A percentile compares a stretch with the other conserved stretches of the same genome.
phyloP scores from a whole-genome alignment of 1,140 invertebrate species.

The Argopecten irradians region DNA sequence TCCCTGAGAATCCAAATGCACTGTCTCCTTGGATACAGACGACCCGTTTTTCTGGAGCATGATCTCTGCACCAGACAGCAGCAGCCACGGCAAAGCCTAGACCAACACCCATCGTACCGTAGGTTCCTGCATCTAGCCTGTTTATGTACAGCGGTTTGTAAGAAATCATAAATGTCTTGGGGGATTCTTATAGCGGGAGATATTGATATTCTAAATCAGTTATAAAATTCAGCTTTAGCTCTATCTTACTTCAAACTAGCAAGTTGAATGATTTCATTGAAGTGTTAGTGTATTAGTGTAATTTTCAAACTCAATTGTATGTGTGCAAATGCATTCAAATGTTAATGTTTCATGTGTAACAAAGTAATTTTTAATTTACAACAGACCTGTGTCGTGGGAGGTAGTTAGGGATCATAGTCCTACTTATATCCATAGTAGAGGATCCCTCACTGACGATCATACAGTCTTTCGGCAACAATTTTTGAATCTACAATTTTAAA shows the following conservation, averaged over 20 bases:
- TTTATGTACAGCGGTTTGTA: slow-evolving; percentile 26
- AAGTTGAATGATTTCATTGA: too few species aligned
- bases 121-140: slow-evolving; percentile 84
- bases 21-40: slow-evolving; percentile 94
- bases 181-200: background rate
- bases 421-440: slow-evolving; percentile 98
- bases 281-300: too few species aligned
- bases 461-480: slow-evolving; percentile 82
- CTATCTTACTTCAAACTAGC: too few species aligned
- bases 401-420: slow-evolving; percentile 90
- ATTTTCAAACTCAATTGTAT: slow-evolving; percentile 22
- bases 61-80: slow-evolving; percentile 90
- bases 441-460: slow-evolving; percentile 98
- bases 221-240: too few species aligned
- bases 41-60: slow-evolving; percentile 88
- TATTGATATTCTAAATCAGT: too few species aligned
- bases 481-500: slow-evolving; percentile 74
- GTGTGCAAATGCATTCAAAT: background rate
- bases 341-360: too few species aligned
- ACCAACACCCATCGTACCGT: slow-evolving; percentile 98
- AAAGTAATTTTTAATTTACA: too few species aligned
- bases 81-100: slow-evolving; percentile 95
- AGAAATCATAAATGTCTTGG: background rate
- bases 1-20: slow-evolving; percentile 97
- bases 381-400: slow-evolving; percentile 89